Conservation (phyloP, 2,888 invertebrate genomes). For the Platycheirus rosarum region DNA sequence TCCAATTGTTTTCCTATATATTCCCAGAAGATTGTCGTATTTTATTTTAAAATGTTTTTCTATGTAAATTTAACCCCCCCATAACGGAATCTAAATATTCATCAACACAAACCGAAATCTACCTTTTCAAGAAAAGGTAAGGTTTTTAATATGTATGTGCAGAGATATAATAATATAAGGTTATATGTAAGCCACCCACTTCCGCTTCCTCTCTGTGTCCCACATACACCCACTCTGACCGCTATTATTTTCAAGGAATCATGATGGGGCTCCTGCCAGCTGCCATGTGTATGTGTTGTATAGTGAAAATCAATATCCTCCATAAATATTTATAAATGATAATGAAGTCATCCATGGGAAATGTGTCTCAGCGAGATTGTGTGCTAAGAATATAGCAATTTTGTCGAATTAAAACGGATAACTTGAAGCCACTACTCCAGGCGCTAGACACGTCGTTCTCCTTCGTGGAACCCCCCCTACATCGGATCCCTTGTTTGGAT, state of each 20-base stretch:
- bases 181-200: slow-evolving; percentile 18
- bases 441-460: slow-evolving; percentile 43
- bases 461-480: not conserved
- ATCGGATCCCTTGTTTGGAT: slow-evolving; percentile 36
- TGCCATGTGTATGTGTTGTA: slow-evolving; percentile 29
- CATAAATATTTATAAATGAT: slow-evolving; percentile 74
- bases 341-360: slow-evolving; percentile 69
- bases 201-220: not conserved
- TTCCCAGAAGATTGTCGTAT: slow-evolving; percentile 67
- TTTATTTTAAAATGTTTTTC: slow-evolving; percentile 72
- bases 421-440: slow-evolving; percentile 45
- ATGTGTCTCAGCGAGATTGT: slow-evolving; percentile 68
- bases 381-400: slow-evolving; percentile 71
- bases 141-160: slow-evolving; percentile 4
- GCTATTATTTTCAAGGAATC: slow-evolving; percentile 33
- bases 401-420: slow-evolving; percentile 65
- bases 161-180: no score
- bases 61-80: slow-evolving; percentile 63
- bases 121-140: slow-evolving; percentile 46
- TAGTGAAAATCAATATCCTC: slow-evolving; percentile 72
- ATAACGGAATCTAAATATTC: slow-evolving; percentile 24
- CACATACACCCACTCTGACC: no score
- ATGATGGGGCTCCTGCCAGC: slow-evolving; percentile 20
- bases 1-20: slow-evolving; percentile 57
- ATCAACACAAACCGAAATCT: slow-evolving; percentile 24